These are phyloP conservation scores for Zapus hudsonius DNA, from an alignment of 2,113 vertebrate species.

Conservation along the genomic window DNA sequence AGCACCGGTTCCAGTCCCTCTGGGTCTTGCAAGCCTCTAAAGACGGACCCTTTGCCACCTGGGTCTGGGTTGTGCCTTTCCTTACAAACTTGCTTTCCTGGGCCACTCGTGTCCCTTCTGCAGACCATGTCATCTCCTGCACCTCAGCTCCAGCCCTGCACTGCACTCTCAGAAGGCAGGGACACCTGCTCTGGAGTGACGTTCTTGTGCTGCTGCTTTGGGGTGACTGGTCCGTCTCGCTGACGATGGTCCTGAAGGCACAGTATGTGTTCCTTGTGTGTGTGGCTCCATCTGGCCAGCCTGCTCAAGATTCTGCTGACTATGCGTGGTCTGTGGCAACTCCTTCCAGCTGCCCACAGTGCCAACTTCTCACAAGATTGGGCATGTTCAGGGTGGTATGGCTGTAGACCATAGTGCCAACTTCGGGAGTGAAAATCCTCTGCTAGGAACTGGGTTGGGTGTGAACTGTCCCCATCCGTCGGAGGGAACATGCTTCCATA, in stretches of 20 bases:
- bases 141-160: neutral
- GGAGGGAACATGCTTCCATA: neutral
- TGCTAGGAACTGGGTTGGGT: neutral
- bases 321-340: accelerated
- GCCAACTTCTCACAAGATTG: too few species aligned
- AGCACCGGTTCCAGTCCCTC: neutral
- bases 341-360: neutral
- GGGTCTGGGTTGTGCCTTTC: neutral
- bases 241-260: neutral
- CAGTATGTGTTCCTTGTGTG: neutral
- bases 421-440: neutral
- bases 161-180: neutral
- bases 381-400: too few species aligned
- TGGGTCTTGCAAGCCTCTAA: accelerated
- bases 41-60: neutral
- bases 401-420: neutral
- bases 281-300: neutral
- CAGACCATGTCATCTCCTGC: neutral
- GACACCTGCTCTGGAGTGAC: accelerated
- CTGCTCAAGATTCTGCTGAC: neutral
- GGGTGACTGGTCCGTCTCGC: too few species aligned
- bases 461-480: neutral
- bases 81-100: neutral
- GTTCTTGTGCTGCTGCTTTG: accelerated
- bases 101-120: accelerated